Conservation (phyloP, 2,113 vertebrate species). For the Phalacrocorax pelagicus region DNA sequence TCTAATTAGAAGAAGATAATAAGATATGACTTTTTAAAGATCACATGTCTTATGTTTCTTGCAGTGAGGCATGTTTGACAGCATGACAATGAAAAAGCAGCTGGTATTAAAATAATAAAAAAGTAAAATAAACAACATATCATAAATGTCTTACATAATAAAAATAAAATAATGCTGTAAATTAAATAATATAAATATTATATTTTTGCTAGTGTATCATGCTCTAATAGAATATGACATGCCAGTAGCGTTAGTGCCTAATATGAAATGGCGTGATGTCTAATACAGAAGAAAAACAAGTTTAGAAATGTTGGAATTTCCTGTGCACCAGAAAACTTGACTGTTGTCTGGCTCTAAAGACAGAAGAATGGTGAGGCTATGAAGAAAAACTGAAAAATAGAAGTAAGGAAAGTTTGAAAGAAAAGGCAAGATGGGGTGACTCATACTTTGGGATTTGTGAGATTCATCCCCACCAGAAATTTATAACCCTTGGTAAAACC, state of each 20-base stretch:
- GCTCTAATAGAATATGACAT: not conserved
- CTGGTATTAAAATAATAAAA: not conserved
- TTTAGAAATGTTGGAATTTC: constrained; percentile 37
- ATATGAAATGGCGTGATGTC: constrained; percentile 27
- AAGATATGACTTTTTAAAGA: not conserved
- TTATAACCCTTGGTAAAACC: not conserved
- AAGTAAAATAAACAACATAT: not conserved
- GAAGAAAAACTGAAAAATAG: not conserved
- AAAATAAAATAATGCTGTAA: not conserved
- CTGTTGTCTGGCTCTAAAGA: not conserved
- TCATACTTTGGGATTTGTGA: not conserved
- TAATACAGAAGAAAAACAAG: constrained; percentile 24
- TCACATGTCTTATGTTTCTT: not conserved
- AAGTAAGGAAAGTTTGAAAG: not conserved
- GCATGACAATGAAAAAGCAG: not conserved
- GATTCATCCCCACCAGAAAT: not conserved
- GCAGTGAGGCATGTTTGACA: not conserved
- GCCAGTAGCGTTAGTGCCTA: not conserved
- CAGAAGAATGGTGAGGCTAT: not conserved
- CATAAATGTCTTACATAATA: not conserved
- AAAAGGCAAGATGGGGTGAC: not conserved
- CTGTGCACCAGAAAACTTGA: not conserved
- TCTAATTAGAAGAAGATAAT: not conserved
- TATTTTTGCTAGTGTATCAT: not conserved
- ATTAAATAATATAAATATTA: not conserved